Conservation (phyloP, 2,113 vertebrate species). For the Pituophis catenifer region DNA sequence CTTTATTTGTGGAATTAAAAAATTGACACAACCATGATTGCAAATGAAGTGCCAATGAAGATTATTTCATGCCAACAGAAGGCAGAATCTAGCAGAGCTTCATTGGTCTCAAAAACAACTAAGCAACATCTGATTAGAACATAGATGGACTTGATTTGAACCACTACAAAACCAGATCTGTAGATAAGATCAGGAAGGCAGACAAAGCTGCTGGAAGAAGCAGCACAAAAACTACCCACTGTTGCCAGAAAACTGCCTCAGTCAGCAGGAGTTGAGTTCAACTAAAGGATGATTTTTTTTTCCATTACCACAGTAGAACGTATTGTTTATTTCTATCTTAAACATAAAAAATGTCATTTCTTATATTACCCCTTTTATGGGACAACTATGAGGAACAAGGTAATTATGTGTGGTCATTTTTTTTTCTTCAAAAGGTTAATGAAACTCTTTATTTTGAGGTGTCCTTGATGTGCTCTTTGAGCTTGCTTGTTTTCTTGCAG, state of each 20-base stretch:
- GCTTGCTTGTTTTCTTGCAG: too few relatives aligned
- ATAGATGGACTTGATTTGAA: not conserved
- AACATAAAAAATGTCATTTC: too few relatives aligned
- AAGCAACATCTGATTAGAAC: not conserved
- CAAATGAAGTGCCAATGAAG: not conserved
- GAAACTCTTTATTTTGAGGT: not conserved
- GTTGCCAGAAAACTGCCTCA: not conserved
- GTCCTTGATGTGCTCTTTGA: too few relatives aligned
- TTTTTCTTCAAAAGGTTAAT: not conserved
- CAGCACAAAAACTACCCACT: not conserved
- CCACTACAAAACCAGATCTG: not conserved
- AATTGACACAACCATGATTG: not conserved
- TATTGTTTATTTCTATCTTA: not conserved
- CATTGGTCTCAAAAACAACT: not conserved
- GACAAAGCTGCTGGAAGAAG: not conserved
- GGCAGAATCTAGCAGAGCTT: not conserved
- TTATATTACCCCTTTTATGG: not conserved
- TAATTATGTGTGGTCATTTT: not conserved
- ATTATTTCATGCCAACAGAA: not conserved
- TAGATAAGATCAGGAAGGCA: not conserved
- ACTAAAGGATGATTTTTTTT: not conserved
- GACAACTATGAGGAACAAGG: not conserved
- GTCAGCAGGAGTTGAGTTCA: not conserved
- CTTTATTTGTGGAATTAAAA: not conserved
- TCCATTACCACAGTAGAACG: not conserved